Conservation (phyloP, 2,797 vertebrate genomes). For the Nothura maculosa region DNA sequence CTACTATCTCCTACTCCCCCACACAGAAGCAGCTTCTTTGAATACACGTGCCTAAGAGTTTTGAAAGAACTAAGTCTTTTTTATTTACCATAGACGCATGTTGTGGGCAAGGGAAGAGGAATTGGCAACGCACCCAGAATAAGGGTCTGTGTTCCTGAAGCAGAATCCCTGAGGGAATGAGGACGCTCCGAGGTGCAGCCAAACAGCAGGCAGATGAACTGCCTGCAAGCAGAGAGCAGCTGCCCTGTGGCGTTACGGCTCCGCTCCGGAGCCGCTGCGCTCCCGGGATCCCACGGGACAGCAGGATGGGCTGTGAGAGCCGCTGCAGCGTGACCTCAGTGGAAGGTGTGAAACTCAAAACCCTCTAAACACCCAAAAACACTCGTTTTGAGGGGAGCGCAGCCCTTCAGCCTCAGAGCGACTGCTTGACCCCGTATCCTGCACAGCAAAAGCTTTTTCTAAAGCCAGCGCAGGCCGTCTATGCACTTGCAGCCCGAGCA, state of each 20-base stretch:
- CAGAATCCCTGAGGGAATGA: neutral
- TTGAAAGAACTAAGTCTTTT: neutral
- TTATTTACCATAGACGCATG: neutral
- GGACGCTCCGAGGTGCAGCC: neutral
- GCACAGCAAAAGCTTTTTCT: neutral
- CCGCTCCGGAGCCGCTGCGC: no score
- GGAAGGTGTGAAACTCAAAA: conserved; percentile 18
- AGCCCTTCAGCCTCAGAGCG: neutral
- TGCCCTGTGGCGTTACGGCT: neutral
- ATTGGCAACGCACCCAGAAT: neutral
- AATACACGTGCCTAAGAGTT: neutral
- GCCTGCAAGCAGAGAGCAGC: neutral
- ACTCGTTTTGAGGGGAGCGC: neutral
- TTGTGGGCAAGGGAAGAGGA: neutral
- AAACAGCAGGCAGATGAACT: neutral
- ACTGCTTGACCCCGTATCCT: neutral
- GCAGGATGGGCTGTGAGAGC: neutral
- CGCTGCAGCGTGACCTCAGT: neutral
- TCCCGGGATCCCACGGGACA: neutral
- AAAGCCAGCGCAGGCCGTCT: neutral
- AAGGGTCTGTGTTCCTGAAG: neutral
- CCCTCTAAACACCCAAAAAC: neutral
- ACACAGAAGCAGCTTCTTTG: neutral
- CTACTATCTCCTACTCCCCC: neutral
- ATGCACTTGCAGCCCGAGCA: accelerated